These are phyloP conservation scores for Hylaeus volcanicus DNA, from an alignment of 1,140 invertebrate species.

Conservation along the genomic window DNA sequence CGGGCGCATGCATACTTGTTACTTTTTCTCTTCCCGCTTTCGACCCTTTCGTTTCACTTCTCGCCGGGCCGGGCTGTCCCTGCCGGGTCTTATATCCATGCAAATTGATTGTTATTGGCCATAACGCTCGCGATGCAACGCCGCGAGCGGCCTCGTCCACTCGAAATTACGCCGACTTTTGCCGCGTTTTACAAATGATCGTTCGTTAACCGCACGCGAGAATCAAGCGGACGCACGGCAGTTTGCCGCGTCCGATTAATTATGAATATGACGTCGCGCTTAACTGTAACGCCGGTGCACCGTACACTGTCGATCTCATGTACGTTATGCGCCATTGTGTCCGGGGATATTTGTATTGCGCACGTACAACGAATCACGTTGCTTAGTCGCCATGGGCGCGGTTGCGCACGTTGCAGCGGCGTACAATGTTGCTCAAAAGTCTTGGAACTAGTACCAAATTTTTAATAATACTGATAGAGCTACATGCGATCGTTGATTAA, in stretches of 20 bases:
- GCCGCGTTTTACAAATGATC: neutral
- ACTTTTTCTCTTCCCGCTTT: neutral
- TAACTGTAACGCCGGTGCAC: slow-evolving; percentile 53
- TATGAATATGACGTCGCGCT: slow-evolving; percentile 49
- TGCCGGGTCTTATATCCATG: slow-evolving; percentile 51
- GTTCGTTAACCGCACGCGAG: slow-evolving; percentile 14
- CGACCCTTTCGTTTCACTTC: slow-evolving; percentile 32
- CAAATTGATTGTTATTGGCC: slow-evolving; percentile 63
- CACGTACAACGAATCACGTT: slow-evolving; percentile 4
- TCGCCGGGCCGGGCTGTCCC: slow-evolving; percentile 14
- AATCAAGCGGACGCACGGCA: neutral
- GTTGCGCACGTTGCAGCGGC: slow-evolving; percentile 6
- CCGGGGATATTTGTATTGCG: slow-evolving; percentile 49
- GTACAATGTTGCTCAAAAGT: too few relatives aligned
- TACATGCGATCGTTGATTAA: too few relatives aligned
- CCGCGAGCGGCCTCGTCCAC: neutral
- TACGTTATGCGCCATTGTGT: slow-evolving; percentile 55
- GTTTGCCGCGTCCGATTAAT: slow-evolving; percentile 50
- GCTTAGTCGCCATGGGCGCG: slow-evolving; percentile 37
- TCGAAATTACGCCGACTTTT: slow-evolving; percentile 52
- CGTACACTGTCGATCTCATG: slow-evolving; percentile 39
- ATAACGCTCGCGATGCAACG: slow-evolving; percentile 43
- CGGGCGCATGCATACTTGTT: neutral
- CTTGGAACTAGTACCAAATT: too few relatives aligned
- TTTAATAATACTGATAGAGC: too few relatives aligned